Evolutionary conservation across 2,888 invertebrate species (phyloP), one percentile per base, ranked within the genome.

Genomic region (Amblyjoppa fuscipennis): DNA sequence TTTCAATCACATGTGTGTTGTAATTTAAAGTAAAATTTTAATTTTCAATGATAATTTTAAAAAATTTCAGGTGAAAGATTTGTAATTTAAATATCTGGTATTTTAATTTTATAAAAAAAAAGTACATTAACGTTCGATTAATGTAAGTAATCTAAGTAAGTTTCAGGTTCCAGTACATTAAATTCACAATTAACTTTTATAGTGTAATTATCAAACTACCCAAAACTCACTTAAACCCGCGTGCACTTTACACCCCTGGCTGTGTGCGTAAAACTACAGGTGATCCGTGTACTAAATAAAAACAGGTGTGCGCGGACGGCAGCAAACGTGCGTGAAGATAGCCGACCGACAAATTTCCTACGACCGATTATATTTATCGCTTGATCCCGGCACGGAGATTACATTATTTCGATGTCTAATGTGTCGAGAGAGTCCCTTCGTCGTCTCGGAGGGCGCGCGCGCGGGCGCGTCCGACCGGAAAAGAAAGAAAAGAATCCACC

Each of bases 401-500:
- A 87, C 91, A 91, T 91, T 91, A 92, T 92, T 91, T 84, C 89
- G 89, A 90, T 90, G 89, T 89, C 89, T 90, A 90, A 91, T 90
- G 90, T 75, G 82, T 79, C 79, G 70, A 56, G 59, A 68, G 81
- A 86, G 88, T 89, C 88, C 87, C 88, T 87, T 78, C 83, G 71
- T 84, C 78, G 71, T 84, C 81, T 71, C 66, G 64, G 71, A 70
- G 68, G 68, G 75, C 81, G 75, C 81, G 31, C 53, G 20, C 38
- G 61, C 45, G 77, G 68, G 38, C 56, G 71, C 87, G 80, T 83
- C 77, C 71, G 69, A 83, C 68, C 77, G 71, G 51, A 78, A 64
- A 61, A 76, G 78, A 66, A 70, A 69, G 45, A 13, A 70, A 49
- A 34, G 66, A 61, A 78, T 69, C 83, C 70, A 75, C 86, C 71